Conservation (phyloP, 1,140 invertebrate genomes). For the Pseudomyrmex sp. region DNA sequence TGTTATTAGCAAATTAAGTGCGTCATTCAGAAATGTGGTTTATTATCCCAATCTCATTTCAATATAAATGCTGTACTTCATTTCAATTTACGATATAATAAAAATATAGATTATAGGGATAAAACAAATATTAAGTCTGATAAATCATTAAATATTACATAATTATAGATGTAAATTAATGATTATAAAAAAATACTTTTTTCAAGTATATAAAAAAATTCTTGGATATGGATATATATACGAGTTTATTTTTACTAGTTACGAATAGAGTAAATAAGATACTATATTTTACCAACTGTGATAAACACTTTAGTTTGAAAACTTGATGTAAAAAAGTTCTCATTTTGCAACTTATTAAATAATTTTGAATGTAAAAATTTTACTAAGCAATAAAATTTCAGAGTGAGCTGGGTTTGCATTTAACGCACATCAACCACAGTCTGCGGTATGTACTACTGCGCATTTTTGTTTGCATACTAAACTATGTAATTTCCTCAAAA, state of each 20-base stretch:
- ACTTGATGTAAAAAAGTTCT: conserved; percentile 6
- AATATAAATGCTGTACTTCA: neutral
- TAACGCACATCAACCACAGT: conserved; percentile 43
- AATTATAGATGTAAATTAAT: neutral
- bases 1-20: conserved; percentile 36
- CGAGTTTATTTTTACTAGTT: neutral
- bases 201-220: neutral
- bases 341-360: conserved; percentile 1
- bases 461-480: conserved; percentile 35
- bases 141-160: too few species aligned
- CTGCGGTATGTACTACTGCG: neutral
- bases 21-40: conserved; percentile 18
- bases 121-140: neutral
- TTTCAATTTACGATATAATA: conserved; percentile 13
- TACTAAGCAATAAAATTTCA: conserved; percentile 35
- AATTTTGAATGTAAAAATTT: conserved; percentile 24
- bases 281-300: too few species aligned
- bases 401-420: conserved; percentile 19
- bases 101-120: neutral
- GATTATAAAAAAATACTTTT: neutral
- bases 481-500: conserved; percentile 22
- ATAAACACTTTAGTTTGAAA: neutral
- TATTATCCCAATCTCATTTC: conserved; percentile 20
- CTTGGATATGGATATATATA: neutral
- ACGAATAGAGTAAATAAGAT: too few species aligned